Base-by-base conservation (phyloP, 1,140 invertebrate genomes). In the Planococcus citri region DNA sequence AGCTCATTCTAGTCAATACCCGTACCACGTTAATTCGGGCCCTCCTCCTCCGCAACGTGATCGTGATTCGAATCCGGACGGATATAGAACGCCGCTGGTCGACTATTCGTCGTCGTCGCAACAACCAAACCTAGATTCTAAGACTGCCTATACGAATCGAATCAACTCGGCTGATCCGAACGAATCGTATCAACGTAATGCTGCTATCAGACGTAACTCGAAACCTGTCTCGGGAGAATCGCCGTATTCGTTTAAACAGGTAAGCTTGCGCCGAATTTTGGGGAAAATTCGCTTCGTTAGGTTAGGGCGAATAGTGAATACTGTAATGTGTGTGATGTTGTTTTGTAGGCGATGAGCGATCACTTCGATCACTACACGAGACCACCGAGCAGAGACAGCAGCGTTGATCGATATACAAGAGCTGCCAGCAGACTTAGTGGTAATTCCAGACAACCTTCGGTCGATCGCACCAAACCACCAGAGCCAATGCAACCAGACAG, bases 281-380 rank as follows among this genome's bases (percentile, higher is more conserved):
- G n/a, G n/a, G n/a, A n/a, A n/a, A n/a, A 9, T 41, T n/a, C 9
- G 37, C 37, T n/a, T n/a, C n/a, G n/a, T n/a, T n/a, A n/a, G n/a
- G n/a, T n/a, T n/a, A n/a, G n/a, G n/a, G n/a, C n/a, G n/a, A n/a
- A n/a, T n/a, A n/a, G n/a, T n/a, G n/a, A n/a, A n/a, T n/a, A n/a
- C n/a, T n/a, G n/a, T n/a, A n/a, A n/a, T n/a, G n/a, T n/a, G n/a
- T n/a, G n/a, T n/a, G 60, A 14, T 64, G 21, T 6, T 64, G 27
- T 67, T 27, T 12, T 27, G 0, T 76, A 85, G 80, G 78, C 80
- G 6, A 79, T 86, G 75, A 84, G 82, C 75, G 86, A 87, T 75
- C 85, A 85, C 73, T 86, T 97, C 78, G 94, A 97, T 80, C 94
- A 97, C 76, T 98, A 97, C 77, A 92, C 93, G 78, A 83, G 89